Base-by-base conservation (phyloP, 2,888 invertebrate genomes). In the Aplocera efformata region DNA sequence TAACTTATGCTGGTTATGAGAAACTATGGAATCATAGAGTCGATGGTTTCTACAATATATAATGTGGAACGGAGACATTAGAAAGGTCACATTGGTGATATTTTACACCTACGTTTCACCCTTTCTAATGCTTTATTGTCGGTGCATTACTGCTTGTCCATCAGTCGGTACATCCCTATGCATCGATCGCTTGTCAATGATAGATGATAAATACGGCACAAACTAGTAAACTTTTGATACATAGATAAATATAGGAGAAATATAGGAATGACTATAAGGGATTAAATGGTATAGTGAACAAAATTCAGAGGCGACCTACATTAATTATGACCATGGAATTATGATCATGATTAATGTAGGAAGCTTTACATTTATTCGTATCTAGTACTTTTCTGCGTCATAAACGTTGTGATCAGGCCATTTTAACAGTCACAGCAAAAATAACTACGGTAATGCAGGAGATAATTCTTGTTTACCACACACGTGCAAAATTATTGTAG, bases 1-100 rank as follows among this genome's bases (percentile, higher is more conserved):
- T 43, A 22, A 32, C 21, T 25, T 37, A 35, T 36, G 33, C 39
- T 26, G 42, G 32, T 42, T 27, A 23, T 20, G 22, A 23, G 31
- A 40, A 40, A 36, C 25, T 40, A 20, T 33, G 10, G 28, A 31
- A 26, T 31, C 31, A 8, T 35, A 28, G 32, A 23, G 17, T 32
- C 20, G 8, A 42, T 29, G 35, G 34, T 45, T 45, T 45, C 39
- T 40, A n/a, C n/a, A n/a, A n/a, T n/a, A 44, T 44, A 25, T 30
- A 36, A 34, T 39, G 31, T 35, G 24, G 31, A 20, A 28, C 34
- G 34, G 32, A 39, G 21, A 31, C 24, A 33, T 30, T 32, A 25
- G 29, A 37, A 34, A 44, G 34, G 31, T 34, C 23, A 38, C 43
- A 30, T 30, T 37, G 24, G 37, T 43, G 11, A 31, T 26, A 24